Conservation (phyloP, 2,113 vertebrate genomes). For the Pipa parva region DNA sequence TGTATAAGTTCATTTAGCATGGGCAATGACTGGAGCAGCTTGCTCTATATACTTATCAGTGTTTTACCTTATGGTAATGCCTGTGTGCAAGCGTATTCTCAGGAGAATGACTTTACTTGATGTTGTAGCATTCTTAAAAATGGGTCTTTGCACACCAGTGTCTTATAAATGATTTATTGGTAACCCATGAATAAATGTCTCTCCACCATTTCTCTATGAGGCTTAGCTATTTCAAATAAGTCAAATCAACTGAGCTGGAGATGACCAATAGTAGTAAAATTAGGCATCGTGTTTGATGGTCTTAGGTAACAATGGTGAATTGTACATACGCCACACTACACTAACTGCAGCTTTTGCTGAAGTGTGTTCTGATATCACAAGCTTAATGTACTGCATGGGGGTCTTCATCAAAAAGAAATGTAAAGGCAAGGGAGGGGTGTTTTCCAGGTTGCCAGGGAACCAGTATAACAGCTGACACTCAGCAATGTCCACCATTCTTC, state of each 20-base stretch:
- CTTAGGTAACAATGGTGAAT: background rate
- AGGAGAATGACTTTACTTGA: too few relatives aligned
- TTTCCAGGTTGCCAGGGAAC: constrained; percentile 20
- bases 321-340: background rate
- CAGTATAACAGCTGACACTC: constrained; percentile 9
- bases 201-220: background rate
- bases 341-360: background rate
- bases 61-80: too few relatives aligned
- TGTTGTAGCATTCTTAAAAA: too few relatives aligned
- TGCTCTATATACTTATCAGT: too few relatives aligned
- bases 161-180: background rate
- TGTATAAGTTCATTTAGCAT: too few relatives aligned
- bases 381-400: background rate
- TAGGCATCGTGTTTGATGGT: background rate
- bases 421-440: constrained; percentile 4
- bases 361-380: background rate
- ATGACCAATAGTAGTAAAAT: background rate
- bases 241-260: background rate
- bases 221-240: background rate
- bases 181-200: background rate
- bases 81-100: too few relatives aligned
- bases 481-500: constrained; percentile 2
- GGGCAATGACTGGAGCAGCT: too few relatives aligned
- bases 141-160: background rate
- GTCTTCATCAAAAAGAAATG: constrained; percentile 6